Evolutionary conservation across 2,113 vertebrate genomes (phyloP).

Genomic region (Notothenia rossii): DNA sequence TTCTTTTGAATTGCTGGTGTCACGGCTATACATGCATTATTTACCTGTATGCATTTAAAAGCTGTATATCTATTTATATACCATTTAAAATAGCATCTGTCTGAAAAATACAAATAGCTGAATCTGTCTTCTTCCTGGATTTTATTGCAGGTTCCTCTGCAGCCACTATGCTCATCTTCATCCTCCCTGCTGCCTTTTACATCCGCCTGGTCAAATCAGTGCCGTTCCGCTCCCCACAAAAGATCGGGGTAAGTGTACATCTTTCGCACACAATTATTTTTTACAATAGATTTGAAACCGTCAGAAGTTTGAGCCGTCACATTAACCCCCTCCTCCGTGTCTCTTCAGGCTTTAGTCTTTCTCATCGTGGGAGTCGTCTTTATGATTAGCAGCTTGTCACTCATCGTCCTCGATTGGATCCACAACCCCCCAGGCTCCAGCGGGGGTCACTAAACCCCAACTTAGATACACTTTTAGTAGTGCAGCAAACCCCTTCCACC

Average conservation of each 20-base stretch:
- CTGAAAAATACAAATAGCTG: conserved; percentile 1
- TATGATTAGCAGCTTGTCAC: conserved; percentile 94
- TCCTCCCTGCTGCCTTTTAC: conserved; percentile 95
- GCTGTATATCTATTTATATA: background rate
- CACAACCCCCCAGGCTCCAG: conserved; percentile 87
- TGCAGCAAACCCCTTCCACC: conserved; percentile 5
- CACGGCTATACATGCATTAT: background rate
- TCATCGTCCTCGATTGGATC: conserved; percentile 96
- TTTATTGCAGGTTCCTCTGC: conserved; percentile 90
- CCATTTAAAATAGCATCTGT: background rate
- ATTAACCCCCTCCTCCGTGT: conserved; percentile 7
- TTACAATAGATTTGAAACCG: conserved; percentile 15
- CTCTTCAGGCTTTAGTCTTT: conserved; percentile 89
- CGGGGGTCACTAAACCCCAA: conserved; percentile 72
- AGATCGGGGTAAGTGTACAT: conserved; percentile 89
- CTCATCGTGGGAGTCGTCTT: conserved; percentile 92
- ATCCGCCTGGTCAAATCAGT: conserved; percentile 92
- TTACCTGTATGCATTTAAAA: background rate
- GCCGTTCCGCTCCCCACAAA: conserved; percentile 90
- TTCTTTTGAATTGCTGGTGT: background rate
- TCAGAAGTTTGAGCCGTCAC: background rate
- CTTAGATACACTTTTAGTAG: conserved; percentile 20
- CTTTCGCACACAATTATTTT: conserved; percentile 27
- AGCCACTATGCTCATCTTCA: conserved; percentile 97
- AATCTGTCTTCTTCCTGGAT: background rate